A percentile compares a stretch with the other conserved stretches of the same genome.
Conservation (phyloP, 2,888 invertebrate species). For the Tenthredo livida region DNA sequence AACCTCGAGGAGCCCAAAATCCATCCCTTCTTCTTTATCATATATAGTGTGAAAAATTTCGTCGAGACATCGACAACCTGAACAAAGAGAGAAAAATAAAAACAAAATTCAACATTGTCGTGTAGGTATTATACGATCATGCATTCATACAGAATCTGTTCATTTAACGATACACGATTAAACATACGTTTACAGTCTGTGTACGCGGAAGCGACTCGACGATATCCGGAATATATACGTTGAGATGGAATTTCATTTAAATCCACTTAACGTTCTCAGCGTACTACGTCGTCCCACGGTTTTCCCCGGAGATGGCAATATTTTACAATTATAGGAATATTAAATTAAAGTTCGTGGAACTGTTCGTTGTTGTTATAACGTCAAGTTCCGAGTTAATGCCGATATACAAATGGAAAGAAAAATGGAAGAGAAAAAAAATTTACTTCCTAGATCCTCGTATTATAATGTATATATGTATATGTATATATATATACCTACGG, state of each 20-base stretch:
- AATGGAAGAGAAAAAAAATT: background rate
- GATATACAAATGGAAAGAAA: background rate
- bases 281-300: background rate
- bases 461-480: background rate
- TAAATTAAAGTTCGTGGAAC: slow-evolving; percentile 24
- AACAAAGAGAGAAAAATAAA: background rate
- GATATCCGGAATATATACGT: slow-evolving; percentile 6
- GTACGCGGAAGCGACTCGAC: background rate
- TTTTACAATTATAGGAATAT: slow-evolving; percentile 41
- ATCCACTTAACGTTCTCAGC: slow-evolving; percentile 39
- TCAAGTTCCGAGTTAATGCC: background rate
- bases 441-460: background rate
- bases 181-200: background rate
- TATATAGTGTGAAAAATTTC: background rate
- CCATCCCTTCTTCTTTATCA: background rate
- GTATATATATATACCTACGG: background rate
- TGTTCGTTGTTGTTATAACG: slow-evolving; percentile 20
- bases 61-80: background rate
- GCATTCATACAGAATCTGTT: background rate
- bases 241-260: slow-evolving; percentile 44
- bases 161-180: background rate
- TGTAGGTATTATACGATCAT: background rate
- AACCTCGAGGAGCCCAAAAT: background rate
- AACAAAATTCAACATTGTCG: background rate
- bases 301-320: slow-evolving; percentile 21